These are phyloP conservation scores for Periophthalmodon schlosseri DNA, from an alignment of 2,113 vertebrate genomes.

Conservation along the genomic window DNA sequence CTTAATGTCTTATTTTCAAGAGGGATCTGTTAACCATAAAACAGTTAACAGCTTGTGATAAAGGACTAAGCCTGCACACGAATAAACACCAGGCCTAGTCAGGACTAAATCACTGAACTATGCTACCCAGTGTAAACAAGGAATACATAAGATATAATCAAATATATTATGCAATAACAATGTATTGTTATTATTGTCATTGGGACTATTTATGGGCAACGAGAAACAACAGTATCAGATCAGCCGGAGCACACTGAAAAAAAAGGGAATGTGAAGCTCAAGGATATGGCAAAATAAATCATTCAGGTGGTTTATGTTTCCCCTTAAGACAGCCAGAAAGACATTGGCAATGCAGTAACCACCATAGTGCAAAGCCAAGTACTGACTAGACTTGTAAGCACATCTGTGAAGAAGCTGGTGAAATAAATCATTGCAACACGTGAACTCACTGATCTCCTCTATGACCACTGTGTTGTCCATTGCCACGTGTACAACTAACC, in stretches of 20 bases:
- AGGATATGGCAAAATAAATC: background rate
- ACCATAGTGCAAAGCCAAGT: background rate
- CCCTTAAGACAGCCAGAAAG: background rate
- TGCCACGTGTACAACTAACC: constrained; percentile 92
- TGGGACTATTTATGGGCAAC: background rate
- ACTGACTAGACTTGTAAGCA: background rate
- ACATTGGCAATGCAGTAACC: background rate
- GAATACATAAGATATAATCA: background rate
- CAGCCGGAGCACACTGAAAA: background rate
- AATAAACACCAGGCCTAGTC: no score
- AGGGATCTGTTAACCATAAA: no score
- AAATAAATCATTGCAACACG: constrained; percentile 11
- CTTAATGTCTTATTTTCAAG: no score
- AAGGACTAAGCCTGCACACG: no score
- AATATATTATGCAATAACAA: background rate
- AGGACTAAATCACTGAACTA: no score
- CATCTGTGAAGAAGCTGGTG: background rate
- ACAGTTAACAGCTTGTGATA: no score
- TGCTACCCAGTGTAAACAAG: no score
- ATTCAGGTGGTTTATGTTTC: constrained; percentile 3
- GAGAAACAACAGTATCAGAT: background rate
- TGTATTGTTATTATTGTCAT: background rate
- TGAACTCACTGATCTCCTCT: constrained; percentile 93
- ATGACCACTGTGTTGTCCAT: constrained; percentile 99
- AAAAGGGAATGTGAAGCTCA: background rate